Evolutionary conservation across 1,140 invertebrate species (phyloP).

Genomic region (Leptinotarsa defecta): DNA sequence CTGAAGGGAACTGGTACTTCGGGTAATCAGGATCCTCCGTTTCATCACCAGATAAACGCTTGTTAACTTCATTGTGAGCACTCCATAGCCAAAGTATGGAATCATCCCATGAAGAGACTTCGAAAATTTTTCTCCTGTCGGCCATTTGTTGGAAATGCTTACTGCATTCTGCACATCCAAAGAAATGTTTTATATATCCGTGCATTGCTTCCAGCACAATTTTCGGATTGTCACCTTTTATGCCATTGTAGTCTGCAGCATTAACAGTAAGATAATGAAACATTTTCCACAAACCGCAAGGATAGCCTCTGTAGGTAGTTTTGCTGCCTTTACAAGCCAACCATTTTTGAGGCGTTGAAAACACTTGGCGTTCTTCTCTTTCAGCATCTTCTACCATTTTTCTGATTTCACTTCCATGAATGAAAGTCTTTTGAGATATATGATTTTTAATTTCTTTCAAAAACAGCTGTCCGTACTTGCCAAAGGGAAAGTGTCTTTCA

Average conservation of each 20-base stretch:
- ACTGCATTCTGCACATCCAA: conserved; percentile 90
- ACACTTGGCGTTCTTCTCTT: conserved; percentile 60
- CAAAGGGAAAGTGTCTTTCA: conserved; percentile 74
- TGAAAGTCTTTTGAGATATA: conserved; percentile 54
- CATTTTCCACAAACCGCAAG: conserved; percentile 94
- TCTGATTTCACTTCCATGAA: conserved; percentile 65
- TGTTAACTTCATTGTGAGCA: conserved; percentile 93
- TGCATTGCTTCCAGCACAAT: conserved; percentile 81
- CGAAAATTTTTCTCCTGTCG: conserved; percentile 66
- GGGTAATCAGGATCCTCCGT: conserved; percentile 90
- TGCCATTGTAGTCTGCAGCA: conserved; percentile 61
- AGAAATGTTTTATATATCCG: conserved; percentile 90
- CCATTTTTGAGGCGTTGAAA: conserved; percentile 69
- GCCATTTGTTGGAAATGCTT: conserved; percentile 87
- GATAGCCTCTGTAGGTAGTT: conserved; percentile 79
- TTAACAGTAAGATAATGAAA: conserved; percentile 93
- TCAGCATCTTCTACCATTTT: conserved; percentile 62
- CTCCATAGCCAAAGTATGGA: conserved; percentile 94
- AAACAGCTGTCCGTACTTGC: conserved; percentile 67
- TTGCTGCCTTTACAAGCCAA: conserved; percentile 82
- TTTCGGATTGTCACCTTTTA: conserved; percentile 60
- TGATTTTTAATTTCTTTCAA: conserved; percentile 61
- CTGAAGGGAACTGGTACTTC: conserved; percentile 89
- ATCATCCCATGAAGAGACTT: conserved; percentile 72
- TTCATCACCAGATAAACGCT: conserved; percentile 78